Evolutionary conservation across 2,888 invertebrate species (phyloP), one percentile per base, ranked within the genome.

Genomic region (Drosophila nr. medialis): DNA sequence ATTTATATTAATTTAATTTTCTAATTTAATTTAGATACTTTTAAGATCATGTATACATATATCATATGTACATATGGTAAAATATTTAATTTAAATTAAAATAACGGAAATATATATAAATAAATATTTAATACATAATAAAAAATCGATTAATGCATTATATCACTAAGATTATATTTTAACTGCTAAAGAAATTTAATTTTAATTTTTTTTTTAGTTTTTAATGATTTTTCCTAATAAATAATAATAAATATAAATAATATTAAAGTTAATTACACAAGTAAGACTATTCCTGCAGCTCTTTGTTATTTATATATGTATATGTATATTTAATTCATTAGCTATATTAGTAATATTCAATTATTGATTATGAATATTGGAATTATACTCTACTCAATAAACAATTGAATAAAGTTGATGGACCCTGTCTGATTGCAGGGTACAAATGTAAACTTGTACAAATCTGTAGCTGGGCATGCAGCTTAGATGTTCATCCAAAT

Each of bases 401-500:
- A 1, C 7, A 24, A 7, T 3, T 24, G 2, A 5, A 18, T 27
- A 18, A 18, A 49, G 10, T 10, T 29, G 3, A 27, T 29, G 18
- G 10, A 49, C 8, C 2, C 8, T 45, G 8, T 8, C 2, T 24
- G 45, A 45, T 13, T 49, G 24, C 24, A 59, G 34, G 15, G 30
- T 15, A 21, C 24, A 34, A 40, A 36, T 42, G 27, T 27, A 65
- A 29, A 53, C 30, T 34, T 49, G 53, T 8, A 30, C 48, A 32
- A 32, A 24, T 51, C 15, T 30, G n/a, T 1, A 24, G 27, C 5
- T 10, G 38, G 42, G 48, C 38, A 64, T 67, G 68, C 59, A 72
- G 66, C 54, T 72, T 50, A 74, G 81, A 79, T 84, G 70, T 74
- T 79, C 63, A 79, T 72, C 68, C 70, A 63, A 81, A 84, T 53